Evolutionary conservation across 2,797 vertebrate genomes (phyloP).

Genomic region (Gastrophryne carolinensis): DNA sequence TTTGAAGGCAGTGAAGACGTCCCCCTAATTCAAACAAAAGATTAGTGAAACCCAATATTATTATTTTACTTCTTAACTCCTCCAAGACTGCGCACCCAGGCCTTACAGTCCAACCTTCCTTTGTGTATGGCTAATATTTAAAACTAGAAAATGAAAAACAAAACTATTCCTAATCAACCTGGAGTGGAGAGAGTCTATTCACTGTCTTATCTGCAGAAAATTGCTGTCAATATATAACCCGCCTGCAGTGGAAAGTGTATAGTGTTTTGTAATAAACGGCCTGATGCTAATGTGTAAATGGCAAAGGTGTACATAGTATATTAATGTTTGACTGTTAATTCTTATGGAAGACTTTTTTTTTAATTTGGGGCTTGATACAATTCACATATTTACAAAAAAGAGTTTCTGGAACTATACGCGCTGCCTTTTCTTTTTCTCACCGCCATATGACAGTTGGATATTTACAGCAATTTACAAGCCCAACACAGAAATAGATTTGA

Average conservation of each 20-base stretch:
- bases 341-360: slow-evolving; percentile 85
- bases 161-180: slow-evolving; percentile 85
- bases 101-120: slow-evolving; percentile 83
- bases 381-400: slow-evolving; percentile 86
- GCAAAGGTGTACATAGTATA: slow-evolving; percentile 99
- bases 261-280: slow-evolving; percentile 95
- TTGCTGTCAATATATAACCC: slow-evolving; percentile 86
- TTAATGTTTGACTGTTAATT: slow-evolving; percentile 99
- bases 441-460: slow-evolving; percentile 83
- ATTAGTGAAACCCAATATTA: slow-evolving; percentile 81
- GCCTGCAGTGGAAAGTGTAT: slow-evolving; percentile 95
- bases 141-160: slow-evolving; percentile 69
- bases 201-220: slow-evolving; percentile 90
- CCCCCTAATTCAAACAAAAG: slow-evolving; percentile 88
- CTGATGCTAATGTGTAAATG: slow-evolving; percentile 95
- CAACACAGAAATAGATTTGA: slow-evolving; percentile 83
- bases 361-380: slow-evolving; percentile 85
- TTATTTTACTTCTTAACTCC: slow-evolving; percentile 78
- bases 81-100: slow-evolving; percentile 88
- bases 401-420: slow-evolving; percentile 89
- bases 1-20: slow-evolving; percentile 96
- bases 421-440: slow-evolving; percentile 80
- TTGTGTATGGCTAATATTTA: slow-evolving; percentile 83
- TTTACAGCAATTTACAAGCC: slow-evolving; percentile 82
- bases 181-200: slow-evolving; percentile 88